phyloP scores from a whole-genome alignment of 1,140 invertebrate genomes.

The Bombus soroeensis region DNA sequence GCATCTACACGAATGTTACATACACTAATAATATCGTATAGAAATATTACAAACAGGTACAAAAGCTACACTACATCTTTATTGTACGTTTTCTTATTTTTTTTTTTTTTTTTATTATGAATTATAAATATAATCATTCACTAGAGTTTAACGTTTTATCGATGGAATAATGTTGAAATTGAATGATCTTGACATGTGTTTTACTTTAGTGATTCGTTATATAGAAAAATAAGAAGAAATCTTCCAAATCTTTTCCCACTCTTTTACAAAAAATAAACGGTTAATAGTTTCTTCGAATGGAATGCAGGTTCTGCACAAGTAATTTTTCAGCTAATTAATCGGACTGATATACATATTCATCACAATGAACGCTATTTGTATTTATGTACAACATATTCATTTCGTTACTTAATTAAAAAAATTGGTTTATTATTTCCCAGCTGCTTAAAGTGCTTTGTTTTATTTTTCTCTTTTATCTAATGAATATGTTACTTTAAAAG shows the following conservation, averaged over 20 bases:
- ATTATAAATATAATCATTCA: slow-evolving; percentile 23
- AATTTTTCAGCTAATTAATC: slow-evolving; percentile 14
- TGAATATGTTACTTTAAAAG: background rate
- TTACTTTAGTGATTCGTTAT: background rate
- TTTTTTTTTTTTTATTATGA: background rate
- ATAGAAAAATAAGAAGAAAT: slow-evolving; percentile 27
- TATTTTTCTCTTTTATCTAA: background rate
- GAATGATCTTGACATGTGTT: background rate
- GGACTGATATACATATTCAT: slow-evolving; percentile 7
- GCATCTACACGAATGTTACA: slow-evolving; percentile 67
- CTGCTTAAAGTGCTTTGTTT: background rate
- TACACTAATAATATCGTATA: slow-evolving; percentile 67
- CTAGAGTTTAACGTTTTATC: slow-evolving; percentile 16
- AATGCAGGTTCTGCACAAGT: slow-evolving; percentile 30
- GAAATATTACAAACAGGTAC: slow-evolving; percentile 80
- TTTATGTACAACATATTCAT: slow-evolving; percentile 31
- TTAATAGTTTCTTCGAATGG: slow-evolving; percentile 1
- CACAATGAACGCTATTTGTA: slow-evolving; percentile 27
- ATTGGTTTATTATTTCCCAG: background rate
- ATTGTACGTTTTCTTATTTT: slow-evolving; percentile 33
- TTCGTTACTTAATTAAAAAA: background rate
- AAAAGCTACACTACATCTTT: slow-evolving; percentile 75
- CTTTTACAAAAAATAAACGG: background rate
- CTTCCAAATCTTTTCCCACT: background rate
- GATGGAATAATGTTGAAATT: background rate